Evolutionary conservation across 2,888 invertebrate species (phyloP).

Genomic region (Drosophila formosana): DNA sequence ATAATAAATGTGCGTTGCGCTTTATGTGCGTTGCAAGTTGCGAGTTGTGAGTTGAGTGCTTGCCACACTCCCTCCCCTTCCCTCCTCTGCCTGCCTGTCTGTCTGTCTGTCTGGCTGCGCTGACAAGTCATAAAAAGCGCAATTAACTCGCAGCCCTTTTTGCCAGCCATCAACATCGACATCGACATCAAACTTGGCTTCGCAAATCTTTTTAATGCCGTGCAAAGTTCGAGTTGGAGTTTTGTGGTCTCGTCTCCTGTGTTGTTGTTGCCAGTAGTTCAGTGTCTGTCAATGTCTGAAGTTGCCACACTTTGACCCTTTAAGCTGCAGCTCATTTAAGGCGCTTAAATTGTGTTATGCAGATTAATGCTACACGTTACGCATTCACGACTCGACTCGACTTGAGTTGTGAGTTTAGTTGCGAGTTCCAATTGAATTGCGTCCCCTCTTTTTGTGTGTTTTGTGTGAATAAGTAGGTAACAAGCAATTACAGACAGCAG

Average conservation of each 20-base stretch:
- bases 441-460: neutral
- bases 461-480: conserved; percentile 53
- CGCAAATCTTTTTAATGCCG: conserved; percentile 60
- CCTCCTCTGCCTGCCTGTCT: neutral
- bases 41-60: conserved; percentile 24
- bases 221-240: conserved; percentile 47
- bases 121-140: conserved; percentile 70
- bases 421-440: conserved; percentile 37
- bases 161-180: conserved; percentile 43
- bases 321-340: conserved; percentile 72
- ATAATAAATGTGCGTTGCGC: conserved; percentile 80
- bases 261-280: conserved; percentile 32
- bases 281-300: conserved; percentile 18
- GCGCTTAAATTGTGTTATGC: conserved; percentile 71
- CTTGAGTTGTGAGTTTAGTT: neutral
- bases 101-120: neutral
- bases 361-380: conserved; percentile 68
- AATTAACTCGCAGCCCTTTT: conserved; percentile 72
- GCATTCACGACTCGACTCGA: conserved; percentile 17
- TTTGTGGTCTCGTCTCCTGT: conserved; percentile 6
- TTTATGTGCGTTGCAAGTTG: conserved; percentile 51
- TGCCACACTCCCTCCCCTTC: neutral
- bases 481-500: conserved; percentile 60
- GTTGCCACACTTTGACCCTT: conserved; percentile 48
- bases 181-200: conserved; percentile 11